Conservation (phyloP, 2,888 invertebrate genomes). For the Lymantria dispar region DNA sequence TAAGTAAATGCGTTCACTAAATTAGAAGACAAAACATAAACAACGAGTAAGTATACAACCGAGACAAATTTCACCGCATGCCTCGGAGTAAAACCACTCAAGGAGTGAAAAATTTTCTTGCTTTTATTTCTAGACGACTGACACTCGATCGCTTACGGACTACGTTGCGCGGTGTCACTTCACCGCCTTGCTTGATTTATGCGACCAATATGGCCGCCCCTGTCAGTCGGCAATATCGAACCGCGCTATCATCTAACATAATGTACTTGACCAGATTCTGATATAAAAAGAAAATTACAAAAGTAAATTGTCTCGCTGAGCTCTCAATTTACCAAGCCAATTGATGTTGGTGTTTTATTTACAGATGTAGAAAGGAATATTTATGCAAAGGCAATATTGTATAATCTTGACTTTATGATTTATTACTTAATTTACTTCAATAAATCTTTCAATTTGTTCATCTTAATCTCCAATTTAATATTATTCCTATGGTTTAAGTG, state of each 20-base stretch:
- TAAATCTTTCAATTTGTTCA: constrained; percentile 36
- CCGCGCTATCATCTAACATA: constrained; percentile 60
- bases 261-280: constrained; percentile 44
- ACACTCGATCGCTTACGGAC: constrained; percentile 78
- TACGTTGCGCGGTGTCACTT: constrained; percentile 63
- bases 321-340: constrained; percentile 31
- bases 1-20: constrained; percentile 30
- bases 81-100: constrained; percentile 75
- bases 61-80: constrained; percentile 73
- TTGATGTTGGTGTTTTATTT: constrained; percentile 34
- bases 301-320: constrained; percentile 36
- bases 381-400: constrained; percentile 32
- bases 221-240: constrained; percentile 75
- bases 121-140: constrained; percentile 76
- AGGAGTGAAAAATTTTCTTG: constrained; percentile 71
- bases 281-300: constrained; percentile 33
- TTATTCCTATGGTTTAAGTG: background rate
- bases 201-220: constrained; percentile 78
- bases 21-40: constrained; percentile 39
- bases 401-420: constrained; percentile 35
- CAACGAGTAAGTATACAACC: constrained; percentile 36
- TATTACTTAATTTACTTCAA: constrained; percentile 33
- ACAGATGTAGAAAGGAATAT: constrained; percentile 30
- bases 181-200: constrained; percentile 76
- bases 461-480: constrained; percentile 2